Percentiles rank a stretch among this genome's conserved stretches.
Evolutionary conservation across 2,888 invertebrate species (phyloP).

Genomic region (Drosophila tripunctata): DNA sequence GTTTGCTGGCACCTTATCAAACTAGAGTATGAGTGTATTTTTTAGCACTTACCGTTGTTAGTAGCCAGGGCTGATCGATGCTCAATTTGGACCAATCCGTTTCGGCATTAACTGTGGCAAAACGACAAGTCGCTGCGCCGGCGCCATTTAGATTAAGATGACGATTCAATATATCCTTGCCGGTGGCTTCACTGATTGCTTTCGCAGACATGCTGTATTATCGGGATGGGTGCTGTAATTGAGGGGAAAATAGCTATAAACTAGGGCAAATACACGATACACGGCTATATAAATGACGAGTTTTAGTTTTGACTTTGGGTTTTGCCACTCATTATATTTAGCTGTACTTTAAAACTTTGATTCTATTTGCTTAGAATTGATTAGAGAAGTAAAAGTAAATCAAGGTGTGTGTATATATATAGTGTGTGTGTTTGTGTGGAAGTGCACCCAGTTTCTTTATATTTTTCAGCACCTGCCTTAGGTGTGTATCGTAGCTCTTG

Average conservation of each 20-base stretch:
- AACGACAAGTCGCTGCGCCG: slow-evolving; percentile 90
- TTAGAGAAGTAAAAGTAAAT: slow-evolving; percentile 45
- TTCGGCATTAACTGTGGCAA: slow-evolving; percentile 91
- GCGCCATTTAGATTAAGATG: slow-evolving; percentile 89
- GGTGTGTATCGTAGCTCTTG: no score
- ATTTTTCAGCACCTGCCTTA: slow-evolving; percentile 39
- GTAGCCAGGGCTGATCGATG: slow-evolving; percentile 93
- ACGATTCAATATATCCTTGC: slow-evolving; percentile 95
- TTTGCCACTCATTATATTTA: slow-evolving; percentile 15
- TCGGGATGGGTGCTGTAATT: slow-evolving; percentile 30
- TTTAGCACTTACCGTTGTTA: slow-evolving; percentile 87
- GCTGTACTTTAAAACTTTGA: slow-evolving; percentile 73
- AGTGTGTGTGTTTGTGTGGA: slow-evolving; percentile 3
- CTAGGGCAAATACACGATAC: no score
- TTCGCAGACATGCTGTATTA: slow-evolving; percentile 94
- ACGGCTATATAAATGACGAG: not conserved
- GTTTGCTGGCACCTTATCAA: slow-evolving; percentile 35
- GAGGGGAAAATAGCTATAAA: not conserved
- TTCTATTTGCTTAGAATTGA: slow-evolving; percentile 70
- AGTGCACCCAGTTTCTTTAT: slow-evolving; percentile 50
- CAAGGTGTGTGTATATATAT: not conserved
- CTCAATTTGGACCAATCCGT: slow-evolving; percentile 91
- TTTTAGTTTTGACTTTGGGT: slow-evolving; percentile 20
- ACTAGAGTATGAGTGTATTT: no score
- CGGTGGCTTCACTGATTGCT: slow-evolving; percentile 97